Evolutionary conservation across 1,140 invertebrate genomes (phyloP).

Genomic region (Oncopeltus fasciatus): DNA sequence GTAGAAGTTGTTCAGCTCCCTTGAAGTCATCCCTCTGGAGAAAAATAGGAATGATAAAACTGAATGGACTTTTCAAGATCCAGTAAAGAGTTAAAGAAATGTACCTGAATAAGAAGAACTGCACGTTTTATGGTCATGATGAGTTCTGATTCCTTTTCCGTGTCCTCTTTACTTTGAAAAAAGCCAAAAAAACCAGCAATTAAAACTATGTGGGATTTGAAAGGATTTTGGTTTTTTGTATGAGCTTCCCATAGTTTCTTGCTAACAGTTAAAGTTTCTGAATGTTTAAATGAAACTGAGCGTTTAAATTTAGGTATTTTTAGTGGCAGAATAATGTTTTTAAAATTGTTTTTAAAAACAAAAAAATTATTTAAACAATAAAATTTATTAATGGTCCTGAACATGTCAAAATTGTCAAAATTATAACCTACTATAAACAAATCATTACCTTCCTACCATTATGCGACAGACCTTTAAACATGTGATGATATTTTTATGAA

Average conservation of each 20-base stretch:
- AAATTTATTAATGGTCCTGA: background rate
- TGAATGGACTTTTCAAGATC: background rate
- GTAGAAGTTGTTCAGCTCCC: conserved; percentile 70
- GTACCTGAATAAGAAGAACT: conserved; percentile 44
- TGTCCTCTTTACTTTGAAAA: conserved; percentile 31
- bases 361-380: background rate
- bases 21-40: conserved; percentile 58
- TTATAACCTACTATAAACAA: background rate
- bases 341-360: background rate
- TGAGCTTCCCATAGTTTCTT: too few species aligned
- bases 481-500: too few species aligned
- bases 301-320: too few species aligned
- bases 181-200: conserved; percentile 31
- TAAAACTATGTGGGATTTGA: background rate
- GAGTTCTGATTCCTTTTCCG: conserved; percentile 48
- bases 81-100: background rate
- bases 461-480: too few species aligned
- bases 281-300: too few species aligned
- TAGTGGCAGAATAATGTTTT: too few species aligned
- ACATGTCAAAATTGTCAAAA: background rate
- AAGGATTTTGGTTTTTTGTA: background rate
- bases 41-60: too few species aligned
- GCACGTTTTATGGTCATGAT: conserved; percentile 59
- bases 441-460: too few species aligned
- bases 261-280: too few species aligned